Percentiles rank a stretch among this genome's conserved stretches.
Conservation (phyloP, 2,797 vertebrate species). For the Enteromius viviparus region DNA sequence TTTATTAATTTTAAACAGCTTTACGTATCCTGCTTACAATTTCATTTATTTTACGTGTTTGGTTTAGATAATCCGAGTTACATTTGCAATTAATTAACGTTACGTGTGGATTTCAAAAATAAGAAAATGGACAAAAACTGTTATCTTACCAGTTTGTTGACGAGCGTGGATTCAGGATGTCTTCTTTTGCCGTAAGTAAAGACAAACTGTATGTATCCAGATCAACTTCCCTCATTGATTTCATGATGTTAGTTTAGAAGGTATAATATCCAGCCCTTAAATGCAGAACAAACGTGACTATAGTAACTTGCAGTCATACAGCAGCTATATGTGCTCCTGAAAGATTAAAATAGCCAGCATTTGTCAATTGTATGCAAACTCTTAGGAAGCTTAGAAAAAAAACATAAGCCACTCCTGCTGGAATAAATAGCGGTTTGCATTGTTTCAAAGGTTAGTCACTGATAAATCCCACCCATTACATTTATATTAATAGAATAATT, state of each 20-base stretch:
- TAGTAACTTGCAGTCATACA: not conserved
- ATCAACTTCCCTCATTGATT: conserved; percentile 56
- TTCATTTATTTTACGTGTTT: not conserved
- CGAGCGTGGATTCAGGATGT: conserved; percentile 66
- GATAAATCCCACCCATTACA: conserved; percentile 31
- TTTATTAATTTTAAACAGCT: not conserved
- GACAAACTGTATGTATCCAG: conserved; percentile 71
- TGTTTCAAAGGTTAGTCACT: conserved; percentile 26
- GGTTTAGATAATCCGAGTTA: no score
- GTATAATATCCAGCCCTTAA: not conserved
- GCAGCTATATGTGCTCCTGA: conserved; percentile 3
- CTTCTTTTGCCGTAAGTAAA: conserved; percentile 71
- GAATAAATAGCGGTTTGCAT: conserved; percentile 37
- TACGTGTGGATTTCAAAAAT: not conserved
- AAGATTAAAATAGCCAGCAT: conserved; percentile 48
- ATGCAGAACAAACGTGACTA: not conserved
- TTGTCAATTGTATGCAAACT: conserved; percentile 45
- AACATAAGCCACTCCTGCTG: conserved; percentile 45
- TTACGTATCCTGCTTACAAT: not conserved
- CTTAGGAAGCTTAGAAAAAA: conserved; percentile 34
- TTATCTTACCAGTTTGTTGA: conserved; percentile 69
- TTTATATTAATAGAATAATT: not conserved
- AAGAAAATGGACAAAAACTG: not conserved
- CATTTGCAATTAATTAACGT: not conserved
- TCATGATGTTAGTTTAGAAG: conserved; percentile 22